Conservation (phyloP, 2,888 invertebrate species). For the Polydrusus cervinus region DNA sequence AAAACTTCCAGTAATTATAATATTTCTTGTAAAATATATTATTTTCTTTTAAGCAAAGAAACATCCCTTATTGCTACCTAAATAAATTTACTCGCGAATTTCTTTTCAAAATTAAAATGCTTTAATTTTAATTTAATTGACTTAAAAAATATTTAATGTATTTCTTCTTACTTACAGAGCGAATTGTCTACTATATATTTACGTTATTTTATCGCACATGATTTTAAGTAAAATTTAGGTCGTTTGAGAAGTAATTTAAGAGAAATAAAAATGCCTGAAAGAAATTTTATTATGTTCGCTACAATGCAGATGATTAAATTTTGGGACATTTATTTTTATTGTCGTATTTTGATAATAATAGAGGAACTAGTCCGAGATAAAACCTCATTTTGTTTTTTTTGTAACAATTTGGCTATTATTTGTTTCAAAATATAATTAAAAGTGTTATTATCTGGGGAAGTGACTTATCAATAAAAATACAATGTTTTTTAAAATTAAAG, state of each 20-base stretch:
- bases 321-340: background rate
- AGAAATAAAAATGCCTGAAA: background rate
- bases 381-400: too few species aligned
- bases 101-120: background rate
- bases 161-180: background rate
- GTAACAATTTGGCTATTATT: too few species aligned
- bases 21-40: background rate
- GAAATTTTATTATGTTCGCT: background rate
- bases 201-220: background rate
- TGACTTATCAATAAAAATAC: too few species aligned
- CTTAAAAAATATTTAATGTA: slow-evolving; percentile 13
- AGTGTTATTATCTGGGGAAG: too few species aligned
- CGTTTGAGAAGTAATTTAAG: slow-evolving; percentile 6
- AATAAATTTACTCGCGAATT: background rate
- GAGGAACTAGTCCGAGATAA: too few species aligned
- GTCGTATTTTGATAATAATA: too few species aligned
- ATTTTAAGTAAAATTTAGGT: slow-evolving; percentile 7
- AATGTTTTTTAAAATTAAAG: too few species aligned
- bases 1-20: background rate
- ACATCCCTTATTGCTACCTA: background rate
- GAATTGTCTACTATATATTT: background rate
- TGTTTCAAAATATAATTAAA: too few species aligned
- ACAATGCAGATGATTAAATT: background rate
- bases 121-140: slow-evolving; percentile 4
- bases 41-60: slow-evolving; percentile 1